Percentiles rank a stretch among this genome's conserved stretches.
phyloP scores from a whole-genome alignment of 1,140 invertebrate species.

The Heterodera carotae region DNA sequence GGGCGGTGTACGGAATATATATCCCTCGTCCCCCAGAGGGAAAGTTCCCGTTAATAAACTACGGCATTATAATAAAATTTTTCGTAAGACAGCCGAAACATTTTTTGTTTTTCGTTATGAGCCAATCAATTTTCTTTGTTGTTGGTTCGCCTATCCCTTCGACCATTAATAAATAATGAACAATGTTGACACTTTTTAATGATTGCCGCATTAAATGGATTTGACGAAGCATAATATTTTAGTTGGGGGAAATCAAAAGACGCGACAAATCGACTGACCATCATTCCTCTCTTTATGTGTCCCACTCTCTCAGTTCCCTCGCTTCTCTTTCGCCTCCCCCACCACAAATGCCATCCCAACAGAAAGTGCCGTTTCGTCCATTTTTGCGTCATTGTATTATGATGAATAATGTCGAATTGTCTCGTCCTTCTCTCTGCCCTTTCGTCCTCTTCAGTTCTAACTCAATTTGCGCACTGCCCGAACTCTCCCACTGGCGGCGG shows the following conservation, averaged over 20 bases:
- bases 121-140: neutral
- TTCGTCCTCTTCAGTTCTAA: neutral
- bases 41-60: no score
- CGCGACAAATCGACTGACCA: no score
- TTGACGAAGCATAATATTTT: neutral
- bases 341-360: no score
- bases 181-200: neutral
- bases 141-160: neutral
- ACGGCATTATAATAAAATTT: no score
- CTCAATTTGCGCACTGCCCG: conserved; percentile 1
- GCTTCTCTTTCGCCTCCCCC: no score
- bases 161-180: neutral
- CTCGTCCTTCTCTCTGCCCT: neutral
- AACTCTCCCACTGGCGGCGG: neutral
- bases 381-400: neutral
- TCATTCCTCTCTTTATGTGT: no score
- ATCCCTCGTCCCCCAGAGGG: no score
- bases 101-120: conserved; percentile 10
- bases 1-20: no score
- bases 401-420: neutral
- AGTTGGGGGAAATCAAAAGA: no score
- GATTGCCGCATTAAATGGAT: neutral
- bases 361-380: no score
- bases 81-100: no score
- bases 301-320: neutral